Conservation (phyloP, 2,113 vertebrate species). For the Herpetotheres cachinnans region DNA sequence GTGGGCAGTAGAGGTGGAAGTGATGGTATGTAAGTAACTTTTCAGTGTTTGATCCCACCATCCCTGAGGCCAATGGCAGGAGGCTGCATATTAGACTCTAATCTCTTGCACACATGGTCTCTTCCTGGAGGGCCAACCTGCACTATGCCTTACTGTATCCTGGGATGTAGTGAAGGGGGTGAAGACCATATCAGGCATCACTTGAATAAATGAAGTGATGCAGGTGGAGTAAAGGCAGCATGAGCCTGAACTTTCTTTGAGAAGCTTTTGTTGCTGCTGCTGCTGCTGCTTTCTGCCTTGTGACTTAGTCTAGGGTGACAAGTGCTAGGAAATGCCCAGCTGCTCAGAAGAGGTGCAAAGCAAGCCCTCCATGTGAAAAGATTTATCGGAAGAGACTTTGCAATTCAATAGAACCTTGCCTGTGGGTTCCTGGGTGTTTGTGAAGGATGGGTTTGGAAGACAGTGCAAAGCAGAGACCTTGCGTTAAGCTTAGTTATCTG, state of each 20-base stretch:
- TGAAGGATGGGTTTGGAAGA: neutral
- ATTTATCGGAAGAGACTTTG: neutral
- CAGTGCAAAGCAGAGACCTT: neutral
- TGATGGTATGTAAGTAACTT: neutral
- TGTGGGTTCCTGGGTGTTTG: neutral
- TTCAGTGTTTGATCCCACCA: neutral
- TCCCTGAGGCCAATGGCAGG: neutral
- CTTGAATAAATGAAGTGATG: neutral
- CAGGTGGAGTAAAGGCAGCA: neutral
- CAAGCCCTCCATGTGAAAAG: neutral
- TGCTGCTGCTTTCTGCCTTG: neutral
- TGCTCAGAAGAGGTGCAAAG: neutral
- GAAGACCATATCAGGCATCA: neutral
- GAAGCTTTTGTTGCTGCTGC: neutral
- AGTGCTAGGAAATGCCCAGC: neutral
- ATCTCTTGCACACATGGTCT: neutral
- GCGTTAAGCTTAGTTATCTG: neutral
- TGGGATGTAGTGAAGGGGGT: neutral
- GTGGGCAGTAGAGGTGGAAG: neutral
- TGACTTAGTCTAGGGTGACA: neutral
- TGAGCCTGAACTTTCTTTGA: neutral
- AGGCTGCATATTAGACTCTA: neutral
- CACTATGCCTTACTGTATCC: neutral
- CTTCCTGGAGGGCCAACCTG: neutral
- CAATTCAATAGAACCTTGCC: neutral